Conservation (phyloP, 2,113 vertebrate genomes). For the Ptyas mucosa region DNA sequence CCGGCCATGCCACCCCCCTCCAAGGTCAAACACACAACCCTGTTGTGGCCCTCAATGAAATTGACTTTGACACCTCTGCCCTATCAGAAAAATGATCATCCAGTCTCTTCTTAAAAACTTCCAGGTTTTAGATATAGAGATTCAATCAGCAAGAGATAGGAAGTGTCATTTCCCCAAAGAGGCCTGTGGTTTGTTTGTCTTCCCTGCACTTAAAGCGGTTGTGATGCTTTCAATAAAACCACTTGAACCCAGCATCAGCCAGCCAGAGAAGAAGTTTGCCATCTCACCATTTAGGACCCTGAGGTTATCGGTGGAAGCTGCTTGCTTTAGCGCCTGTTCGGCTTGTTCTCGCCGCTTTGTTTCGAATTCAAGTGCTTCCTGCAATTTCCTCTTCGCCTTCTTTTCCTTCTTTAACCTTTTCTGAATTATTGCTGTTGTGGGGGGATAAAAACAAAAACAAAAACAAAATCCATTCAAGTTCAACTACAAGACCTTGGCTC, state of each 20-base stretch:
- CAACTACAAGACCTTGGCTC: not conserved
- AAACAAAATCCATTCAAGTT: constrained; percentile 1
- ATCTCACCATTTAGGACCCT: constrained; percentile 92
- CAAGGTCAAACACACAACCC: too few relatives aligned
- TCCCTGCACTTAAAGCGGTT: not conserved
- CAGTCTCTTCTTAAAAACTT: not conserved
- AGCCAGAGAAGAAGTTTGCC: constrained; percentile 3
- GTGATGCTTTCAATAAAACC: constrained; percentile 16
- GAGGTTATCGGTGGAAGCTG: constrained; percentile 91
- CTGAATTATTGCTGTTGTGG: constrained; percentile 89
- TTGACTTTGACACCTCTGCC: too few relatives aligned
- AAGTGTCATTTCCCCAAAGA: constrained; percentile 8
- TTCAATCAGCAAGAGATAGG: not conserved
- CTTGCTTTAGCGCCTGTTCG: constrained; percentile 93
- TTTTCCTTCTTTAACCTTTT: constrained; percentile 99
- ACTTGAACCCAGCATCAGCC: constrained; percentile 30
- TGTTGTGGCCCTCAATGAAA: too few relatives aligned
- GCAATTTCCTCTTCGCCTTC: constrained; percentile 99
- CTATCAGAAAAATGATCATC: not conserved
- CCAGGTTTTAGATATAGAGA: not conserved
- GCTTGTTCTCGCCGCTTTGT: constrained; percentile 95
- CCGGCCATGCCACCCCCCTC: too few relatives aligned
- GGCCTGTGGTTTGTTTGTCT: not conserved
- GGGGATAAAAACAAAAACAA: not conserved
- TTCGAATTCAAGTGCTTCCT: constrained; percentile 98